These are phyloP conservation scores for Ornithoptera alexandrae DNA, from an alignment of 2,888 invertebrate genomes.

Conservation along the genomic window DNA sequence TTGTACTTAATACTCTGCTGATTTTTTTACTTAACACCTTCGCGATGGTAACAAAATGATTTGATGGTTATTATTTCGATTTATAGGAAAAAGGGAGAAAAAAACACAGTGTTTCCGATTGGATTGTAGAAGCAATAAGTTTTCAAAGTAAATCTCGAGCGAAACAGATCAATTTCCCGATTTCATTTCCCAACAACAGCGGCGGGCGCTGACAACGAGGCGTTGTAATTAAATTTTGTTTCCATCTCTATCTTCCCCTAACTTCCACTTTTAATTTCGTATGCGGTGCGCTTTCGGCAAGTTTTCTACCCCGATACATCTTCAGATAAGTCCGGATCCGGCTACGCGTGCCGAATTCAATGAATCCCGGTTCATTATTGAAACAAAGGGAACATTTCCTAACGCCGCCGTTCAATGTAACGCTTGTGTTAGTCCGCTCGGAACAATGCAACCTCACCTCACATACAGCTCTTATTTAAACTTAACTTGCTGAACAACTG, in stretches of 20 bases:
- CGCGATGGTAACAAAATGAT: too few species aligned
- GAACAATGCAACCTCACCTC: background rate
- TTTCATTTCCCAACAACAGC: constrained; percentile 4
- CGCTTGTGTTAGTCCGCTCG: background rate
- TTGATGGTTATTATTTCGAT: too few species aligned
- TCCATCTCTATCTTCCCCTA: background rate
- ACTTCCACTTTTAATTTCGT: constrained; percentile 16
- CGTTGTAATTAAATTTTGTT: constrained; percentile 16
- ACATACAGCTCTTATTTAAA: background rate
- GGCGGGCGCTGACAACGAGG: constrained; percentile 6
- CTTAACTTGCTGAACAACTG: too few species aligned
- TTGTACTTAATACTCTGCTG: too few species aligned
- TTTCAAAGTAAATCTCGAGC: constrained; percentile 1
- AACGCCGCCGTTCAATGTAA: constrained; percentile 7
- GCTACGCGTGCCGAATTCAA: constrained; percentile 18
- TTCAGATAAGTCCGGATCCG: background rate
- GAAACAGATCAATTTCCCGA: constrained; percentile 12
- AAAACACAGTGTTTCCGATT: too few species aligned
- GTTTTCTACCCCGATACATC: constrained; percentile 18
- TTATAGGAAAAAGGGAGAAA: too few species aligned
- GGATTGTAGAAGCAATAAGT: too few species aligned
- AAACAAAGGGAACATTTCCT: constrained; percentile 4
- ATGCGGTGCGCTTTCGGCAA: constrained; percentile 18
- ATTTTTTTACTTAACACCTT: too few species aligned
- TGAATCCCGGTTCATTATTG: constrained; percentile 11